Evolutionary conservation across 2,888 invertebrate genomes (phyloP).

Genomic region (Stictocephala bisonia): DNA sequence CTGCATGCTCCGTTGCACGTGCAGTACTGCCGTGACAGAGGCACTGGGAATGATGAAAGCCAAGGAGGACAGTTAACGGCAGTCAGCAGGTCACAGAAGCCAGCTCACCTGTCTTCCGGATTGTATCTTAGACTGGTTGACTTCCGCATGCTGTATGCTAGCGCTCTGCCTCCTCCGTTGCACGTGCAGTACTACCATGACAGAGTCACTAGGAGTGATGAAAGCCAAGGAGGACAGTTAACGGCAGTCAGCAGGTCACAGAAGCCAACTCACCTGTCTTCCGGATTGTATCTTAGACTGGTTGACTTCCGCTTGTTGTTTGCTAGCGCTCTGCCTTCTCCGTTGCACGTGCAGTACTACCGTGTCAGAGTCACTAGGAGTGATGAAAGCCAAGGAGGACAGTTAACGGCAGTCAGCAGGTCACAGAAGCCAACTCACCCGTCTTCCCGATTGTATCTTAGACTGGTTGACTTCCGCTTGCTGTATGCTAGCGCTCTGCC

Average conservation of each 20-base stretch:
- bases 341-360: background rate
- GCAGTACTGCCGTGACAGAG: background rate
- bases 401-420: background rate
- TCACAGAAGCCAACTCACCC: background rate
- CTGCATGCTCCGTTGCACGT: background rate
- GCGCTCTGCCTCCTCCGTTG: background rate
- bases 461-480: background rate
- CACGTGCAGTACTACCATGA: background rate
- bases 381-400: background rate
- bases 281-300: background rate
- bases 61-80: background rate
- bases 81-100: background rate
- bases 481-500: background rate
- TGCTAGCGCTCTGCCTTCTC: background rate
- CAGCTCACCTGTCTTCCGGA: background rate
- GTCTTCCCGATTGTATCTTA: background rate
- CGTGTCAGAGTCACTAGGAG: background rate
- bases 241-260: background rate
- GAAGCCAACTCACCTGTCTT: background rate
- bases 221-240: background rate
- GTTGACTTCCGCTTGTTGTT: background rate
- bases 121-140: background rate
- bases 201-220: background rate
- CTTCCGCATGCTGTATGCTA: too few species aligned
- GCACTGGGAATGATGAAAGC: background rate